Conservation (phyloP, 1,140 invertebrate genomes). For the Agrypnia vestita region DNA sequence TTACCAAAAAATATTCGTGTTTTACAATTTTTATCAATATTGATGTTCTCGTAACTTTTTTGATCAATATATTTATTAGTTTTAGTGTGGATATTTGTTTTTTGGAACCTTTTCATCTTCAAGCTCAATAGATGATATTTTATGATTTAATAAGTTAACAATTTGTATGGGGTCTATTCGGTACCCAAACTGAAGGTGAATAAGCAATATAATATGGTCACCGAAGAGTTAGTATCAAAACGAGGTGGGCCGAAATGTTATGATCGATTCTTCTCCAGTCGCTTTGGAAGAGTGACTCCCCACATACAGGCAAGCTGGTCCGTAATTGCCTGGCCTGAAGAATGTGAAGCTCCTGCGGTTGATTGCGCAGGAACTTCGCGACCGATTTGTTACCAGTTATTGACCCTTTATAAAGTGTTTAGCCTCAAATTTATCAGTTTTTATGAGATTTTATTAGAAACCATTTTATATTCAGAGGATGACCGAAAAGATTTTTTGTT, state of each 20-base stretch:
- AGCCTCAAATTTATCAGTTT: slow-evolving; percentile 49
- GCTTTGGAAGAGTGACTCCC: slow-evolving; percentile 22
- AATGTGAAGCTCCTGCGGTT: background rate
- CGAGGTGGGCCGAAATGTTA: slow-evolving; percentile 48
- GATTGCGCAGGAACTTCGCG: slow-evolving; percentile 45
- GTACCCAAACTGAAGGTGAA: too few species aligned
- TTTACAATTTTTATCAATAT: too few species aligned
- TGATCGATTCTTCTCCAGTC: slow-evolving; percentile 45
- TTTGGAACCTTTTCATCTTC: too few species aligned
- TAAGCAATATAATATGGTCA: too few species aligned
- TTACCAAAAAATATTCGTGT: too few species aligned
- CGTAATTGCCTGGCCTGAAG: slow-evolving; percentile 34
- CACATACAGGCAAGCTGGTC: slow-evolving; percentile 40
- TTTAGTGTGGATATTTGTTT: too few species aligned
- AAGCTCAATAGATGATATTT: too few species aligned
- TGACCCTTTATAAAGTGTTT: slow-evolving; percentile 60
- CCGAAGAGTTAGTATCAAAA: slow-evolving; percentile 44
- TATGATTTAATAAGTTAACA: too few species aligned
- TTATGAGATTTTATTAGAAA: slow-evolving; percentile 55
- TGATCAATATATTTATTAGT: too few species aligned
- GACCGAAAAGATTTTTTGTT: slow-evolving; percentile 20
- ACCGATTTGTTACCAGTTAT: slow-evolving; percentile 54
- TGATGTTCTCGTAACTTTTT: too few species aligned
- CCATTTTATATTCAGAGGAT: slow-evolving; percentile 41
- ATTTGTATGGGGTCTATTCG: too few species aligned